phyloP scores from a whole-genome alignment of 2,888 invertebrate species.

The Pecten maximus region DNA sequence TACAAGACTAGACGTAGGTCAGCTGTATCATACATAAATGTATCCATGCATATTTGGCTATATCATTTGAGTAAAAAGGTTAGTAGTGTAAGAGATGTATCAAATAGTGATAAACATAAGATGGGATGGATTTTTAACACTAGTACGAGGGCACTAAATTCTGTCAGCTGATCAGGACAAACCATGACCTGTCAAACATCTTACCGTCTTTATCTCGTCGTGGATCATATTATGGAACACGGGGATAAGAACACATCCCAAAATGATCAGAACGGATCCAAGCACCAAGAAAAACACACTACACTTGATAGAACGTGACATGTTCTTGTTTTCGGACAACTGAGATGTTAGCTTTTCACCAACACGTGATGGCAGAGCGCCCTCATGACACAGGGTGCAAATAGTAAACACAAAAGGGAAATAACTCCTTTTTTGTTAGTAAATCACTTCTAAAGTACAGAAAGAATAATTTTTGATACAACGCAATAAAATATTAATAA shows the following conservation, averaged over 20 bases:
- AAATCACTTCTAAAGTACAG: background rate
- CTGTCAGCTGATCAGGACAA: too few relatives aligned
- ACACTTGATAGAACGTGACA: slow-evolving; percentile 45
- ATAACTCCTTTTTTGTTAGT: background rate
- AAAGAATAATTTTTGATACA: background rate
- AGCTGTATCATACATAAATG: too few relatives aligned
- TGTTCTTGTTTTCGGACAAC: background rate
- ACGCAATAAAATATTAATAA: background rate
- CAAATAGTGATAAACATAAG: too few relatives aligned
- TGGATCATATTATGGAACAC: slow-evolving; percentile 61
- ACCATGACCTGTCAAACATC: too few relatives aligned
- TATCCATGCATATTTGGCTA: too few relatives aligned
- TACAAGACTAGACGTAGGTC: too few relatives aligned
- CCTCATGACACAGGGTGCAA: background rate
- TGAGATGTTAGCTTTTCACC: slow-evolving; percentile 28
- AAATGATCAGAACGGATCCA: slow-evolving; percentile 53
- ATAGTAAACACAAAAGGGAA: background rate
- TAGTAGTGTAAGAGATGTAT: too few relatives aligned
- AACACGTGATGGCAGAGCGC: slow-evolving; percentile 40
- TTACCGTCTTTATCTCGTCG: slow-evolving; percentile 56
- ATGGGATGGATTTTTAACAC: too few relatives aligned
- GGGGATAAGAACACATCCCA: slow-evolving; percentile 61
- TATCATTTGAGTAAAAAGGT: too few relatives aligned
- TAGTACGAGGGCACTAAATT: too few relatives aligned
- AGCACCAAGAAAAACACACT: slow-evolving; percentile 47